Evolutionary conservation across 2,888 invertebrate species (phyloP), one percentile per base, ranked within the genome.

Genomic region (Ferrisia virgata): DNA sequence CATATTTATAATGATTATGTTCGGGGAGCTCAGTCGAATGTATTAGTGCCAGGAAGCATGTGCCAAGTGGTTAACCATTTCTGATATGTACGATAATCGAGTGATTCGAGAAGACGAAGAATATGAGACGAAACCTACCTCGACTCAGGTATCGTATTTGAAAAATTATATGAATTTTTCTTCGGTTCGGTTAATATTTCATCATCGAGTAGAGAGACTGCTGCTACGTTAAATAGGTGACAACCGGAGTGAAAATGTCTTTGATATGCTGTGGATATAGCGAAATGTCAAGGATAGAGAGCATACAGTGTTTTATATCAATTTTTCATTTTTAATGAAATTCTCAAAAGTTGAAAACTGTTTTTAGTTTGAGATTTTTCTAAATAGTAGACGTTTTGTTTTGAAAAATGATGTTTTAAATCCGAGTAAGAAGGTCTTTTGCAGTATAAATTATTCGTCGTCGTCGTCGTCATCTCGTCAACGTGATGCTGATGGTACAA

Each of bases 61-160:
- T 82, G 64, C 28, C 53, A 36, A 31, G 81, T 81, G 36, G 81
- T 82, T 82, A 31, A 33, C 2, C 9, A 43, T 72, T 31, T 64
- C 36, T n/a, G 36, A 76, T 76, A 84, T 84, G 84, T 84, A 84
- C 58, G 53, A 78, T 53, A 72, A 84, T 79, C 84, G 43, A 25
- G 79, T 39, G 33, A 84, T 84, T 33, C 58, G 47, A n/a, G 84
- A 84, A 84, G 84, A 84, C 25, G 84, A 84, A 15, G 84, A 84
- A 79, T 84, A 79, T 36, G 79, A 84, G 25, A 39, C 33, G 36
- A 76, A 18, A 0, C 84, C 84, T 25, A 79, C 40, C 36, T 64
- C 53, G 18, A 69, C 25, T 58, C 84, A 84, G 84, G 84, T 84
- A 84, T 31, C 5, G 18, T 82, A 76, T 15, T 76, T 76, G 33